Evolutionary conservation across 1,140 invertebrate species (phyloP).

Genomic region (Melipona quadrifasciata): DNA sequence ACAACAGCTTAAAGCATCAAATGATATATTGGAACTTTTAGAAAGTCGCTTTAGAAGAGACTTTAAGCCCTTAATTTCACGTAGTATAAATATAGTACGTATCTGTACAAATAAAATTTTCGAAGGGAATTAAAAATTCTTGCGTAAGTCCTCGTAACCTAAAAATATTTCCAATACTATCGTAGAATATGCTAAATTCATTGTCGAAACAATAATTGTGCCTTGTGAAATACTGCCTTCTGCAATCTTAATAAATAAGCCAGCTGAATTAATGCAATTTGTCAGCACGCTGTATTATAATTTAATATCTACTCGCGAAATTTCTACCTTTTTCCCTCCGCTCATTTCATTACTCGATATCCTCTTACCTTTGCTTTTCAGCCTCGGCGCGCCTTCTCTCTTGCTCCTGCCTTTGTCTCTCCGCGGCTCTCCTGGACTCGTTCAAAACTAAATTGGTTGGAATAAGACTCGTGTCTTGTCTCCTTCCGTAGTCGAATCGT

Average conservation of each 20-base stretch:
- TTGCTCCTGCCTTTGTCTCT: conserved; percentile 47
- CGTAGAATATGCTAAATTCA: neutral
- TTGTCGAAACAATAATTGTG: neutral
- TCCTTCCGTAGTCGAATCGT: conserved; percentile 37
- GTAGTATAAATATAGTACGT: neutral
- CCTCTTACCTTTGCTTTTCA: conserved; percentile 29
- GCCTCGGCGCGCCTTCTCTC: conserved; percentile 47
- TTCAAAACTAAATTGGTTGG: conserved; percentile 44
- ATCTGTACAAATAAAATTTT: neutral
- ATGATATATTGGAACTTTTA: neutral
- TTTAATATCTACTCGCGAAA: conserved; percentile 3
- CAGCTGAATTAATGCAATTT: neutral
- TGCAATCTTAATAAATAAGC: neutral
- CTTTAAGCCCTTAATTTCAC: neutral
- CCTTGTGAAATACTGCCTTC: neutral
- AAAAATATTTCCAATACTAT: neutral
- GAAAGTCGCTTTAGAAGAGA: neutral
- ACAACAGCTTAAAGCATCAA: neutral
- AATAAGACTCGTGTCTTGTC: conserved; percentile 50
- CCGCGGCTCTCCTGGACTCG: conserved; percentile 32
- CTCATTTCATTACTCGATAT: conserved; percentile 37
- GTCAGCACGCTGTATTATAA: neutral
- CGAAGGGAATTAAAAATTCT: neutral
- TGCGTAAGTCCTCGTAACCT: neutral
- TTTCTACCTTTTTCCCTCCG: neutral